phyloP scores from a whole-genome alignment of 2,888 invertebrate species.

The Bursaphelenchus okinawaensis region DNA sequence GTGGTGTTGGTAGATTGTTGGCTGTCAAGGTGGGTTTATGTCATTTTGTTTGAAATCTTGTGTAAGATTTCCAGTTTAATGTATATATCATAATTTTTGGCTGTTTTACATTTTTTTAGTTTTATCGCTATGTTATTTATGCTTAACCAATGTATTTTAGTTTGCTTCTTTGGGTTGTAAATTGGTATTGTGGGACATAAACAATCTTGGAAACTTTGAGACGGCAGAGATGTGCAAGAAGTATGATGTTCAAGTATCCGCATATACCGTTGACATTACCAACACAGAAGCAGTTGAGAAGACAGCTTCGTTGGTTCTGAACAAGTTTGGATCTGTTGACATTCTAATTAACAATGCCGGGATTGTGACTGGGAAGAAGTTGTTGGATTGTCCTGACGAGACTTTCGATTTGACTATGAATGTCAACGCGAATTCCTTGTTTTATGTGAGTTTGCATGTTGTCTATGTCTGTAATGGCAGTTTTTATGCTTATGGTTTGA shows the following conservation, averaged over 20 bases:
- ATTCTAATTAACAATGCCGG: conserved; percentile 89
- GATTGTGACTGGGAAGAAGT: conserved; percentile 74
- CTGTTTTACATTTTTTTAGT: too few relatives aligned
- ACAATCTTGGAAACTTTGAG: conserved; percentile 73
- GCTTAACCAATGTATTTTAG: conserved; percentile 30
- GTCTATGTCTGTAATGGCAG: too few relatives aligned
- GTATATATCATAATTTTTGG: too few relatives aligned
- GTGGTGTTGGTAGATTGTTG: conserved; percentile 75
- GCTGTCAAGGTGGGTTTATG: conserved; percentile 60
- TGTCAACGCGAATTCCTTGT: conserved; percentile 82
- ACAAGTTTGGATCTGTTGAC: conserved; percentile 75
- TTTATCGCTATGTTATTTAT: too few relatives aligned
- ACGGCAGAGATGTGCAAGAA: conserved; percentile 69
- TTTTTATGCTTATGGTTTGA: too few relatives aligned
- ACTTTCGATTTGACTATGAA: conserved; percentile 80
- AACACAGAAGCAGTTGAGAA: conserved; percentile 74
- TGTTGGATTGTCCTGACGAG: conserved; percentile 78
- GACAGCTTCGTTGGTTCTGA: conserved; percentile 39
- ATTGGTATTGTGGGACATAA: conserved; percentile 83
- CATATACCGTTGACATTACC: conserved; percentile 75
- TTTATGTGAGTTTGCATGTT: conserved; percentile 73
- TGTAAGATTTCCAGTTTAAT: not conserved
- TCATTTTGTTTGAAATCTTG: too few relatives aligned
- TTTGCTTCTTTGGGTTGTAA: conserved; percentile 63
- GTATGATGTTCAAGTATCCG: conserved; percentile 12